phyloP scores from a whole-genome alignment of 2,888 invertebrate genomes.

The Willowsia nigromaculata region DNA sequence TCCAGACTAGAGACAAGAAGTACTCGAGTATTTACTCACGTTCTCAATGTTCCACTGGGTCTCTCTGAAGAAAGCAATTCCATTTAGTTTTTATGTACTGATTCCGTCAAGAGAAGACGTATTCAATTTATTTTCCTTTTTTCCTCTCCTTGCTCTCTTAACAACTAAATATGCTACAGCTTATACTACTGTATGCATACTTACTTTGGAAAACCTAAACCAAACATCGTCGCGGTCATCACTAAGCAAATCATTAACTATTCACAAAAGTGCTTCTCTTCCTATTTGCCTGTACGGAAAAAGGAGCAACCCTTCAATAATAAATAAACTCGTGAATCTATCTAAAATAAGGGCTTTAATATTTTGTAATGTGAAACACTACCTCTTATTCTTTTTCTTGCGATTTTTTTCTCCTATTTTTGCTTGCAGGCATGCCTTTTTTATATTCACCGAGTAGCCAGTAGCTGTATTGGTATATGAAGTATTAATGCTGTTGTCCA shows the following conservation, averaged over 20 bases:
- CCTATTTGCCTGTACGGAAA: neutral
- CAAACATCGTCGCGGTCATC: neutral
- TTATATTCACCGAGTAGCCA: neutral
- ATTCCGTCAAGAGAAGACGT: constrained; percentile 20
- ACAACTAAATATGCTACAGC: neutral
- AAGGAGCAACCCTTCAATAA: constrained; percentile 29
- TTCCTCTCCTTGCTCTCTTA: neutral
- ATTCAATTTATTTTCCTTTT: constrained; percentile 32
- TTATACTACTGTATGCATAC: neutral
- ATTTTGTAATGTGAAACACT: neutral
- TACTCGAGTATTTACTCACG: neutral
- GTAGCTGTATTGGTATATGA: neutral
- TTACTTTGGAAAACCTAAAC: neutral
- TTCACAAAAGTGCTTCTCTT: constrained; percentile 6
- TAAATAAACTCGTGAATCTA: constrained; percentile 22
- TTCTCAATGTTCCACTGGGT: neutral
- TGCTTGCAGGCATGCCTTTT: neutral
- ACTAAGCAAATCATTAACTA: constrained; percentile 36
- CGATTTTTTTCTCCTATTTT: neutral
- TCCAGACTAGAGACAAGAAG: neutral
- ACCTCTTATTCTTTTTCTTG: neutral
- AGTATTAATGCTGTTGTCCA: neutral
- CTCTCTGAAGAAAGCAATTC: constrained; percentile 1
- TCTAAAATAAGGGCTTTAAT: neutral
- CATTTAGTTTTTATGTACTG: constrained; percentile 29